Conservation (phyloP, 2,113 vertebrate genomes). For the Scopus umbretta region DNA sequence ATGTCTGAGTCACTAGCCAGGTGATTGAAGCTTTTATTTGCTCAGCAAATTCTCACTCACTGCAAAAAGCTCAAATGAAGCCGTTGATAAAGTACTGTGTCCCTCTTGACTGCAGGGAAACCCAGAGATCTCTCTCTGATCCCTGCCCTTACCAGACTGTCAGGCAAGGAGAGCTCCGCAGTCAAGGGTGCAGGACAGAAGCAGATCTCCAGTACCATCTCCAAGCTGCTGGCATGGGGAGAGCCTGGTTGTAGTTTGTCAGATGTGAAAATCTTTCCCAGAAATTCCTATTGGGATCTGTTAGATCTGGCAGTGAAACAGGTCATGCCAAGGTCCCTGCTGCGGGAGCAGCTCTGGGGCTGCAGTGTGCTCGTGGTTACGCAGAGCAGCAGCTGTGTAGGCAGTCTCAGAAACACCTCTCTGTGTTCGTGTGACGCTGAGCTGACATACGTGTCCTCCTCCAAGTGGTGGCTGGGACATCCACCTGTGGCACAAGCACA, state of each 20-base stretch:
- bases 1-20: neutral
- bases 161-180: neutral
- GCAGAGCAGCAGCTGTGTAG: neutral
- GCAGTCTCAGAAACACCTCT: neutral
- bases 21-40: neutral
- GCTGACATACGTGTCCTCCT: neutral
- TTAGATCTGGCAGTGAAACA: neutral
- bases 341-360: neutral
- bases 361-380: neutral
- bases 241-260: neutral
- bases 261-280: neutral
- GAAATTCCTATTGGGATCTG: neutral
- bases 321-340: neutral
- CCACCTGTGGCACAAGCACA: neutral
- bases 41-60: neutral
- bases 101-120: neutral
- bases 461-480: neutral
- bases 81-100: rapidly evolving
- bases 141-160: neutral
- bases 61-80: neutral
- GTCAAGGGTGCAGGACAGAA: neutral
- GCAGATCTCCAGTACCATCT: neutral
- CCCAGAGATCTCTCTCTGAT: neutral
- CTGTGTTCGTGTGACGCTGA: neutral
- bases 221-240: neutral